phyloP scores from a whole-genome alignment of 2,797 vertebrate genomes.

The Dallia pectoralis region DNA sequence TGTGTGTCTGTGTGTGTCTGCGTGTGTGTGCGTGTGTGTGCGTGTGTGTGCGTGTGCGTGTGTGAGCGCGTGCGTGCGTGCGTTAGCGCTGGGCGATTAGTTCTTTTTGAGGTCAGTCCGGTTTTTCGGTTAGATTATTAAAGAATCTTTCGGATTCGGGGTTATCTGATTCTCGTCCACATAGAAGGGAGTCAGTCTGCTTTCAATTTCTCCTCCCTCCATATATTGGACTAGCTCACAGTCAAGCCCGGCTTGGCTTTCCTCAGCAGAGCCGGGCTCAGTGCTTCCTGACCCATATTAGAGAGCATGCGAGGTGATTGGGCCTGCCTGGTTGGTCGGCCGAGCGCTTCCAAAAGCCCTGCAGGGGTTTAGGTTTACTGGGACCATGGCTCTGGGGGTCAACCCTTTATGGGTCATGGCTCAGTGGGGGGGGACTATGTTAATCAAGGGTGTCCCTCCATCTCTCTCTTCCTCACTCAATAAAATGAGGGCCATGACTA shows the following conservation, averaged over 20 bases:
- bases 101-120: no score
- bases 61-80: neutral
- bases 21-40: no score
- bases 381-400: slow-evolving; percentile 36
- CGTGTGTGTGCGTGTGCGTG: no score
- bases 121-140: neutral
- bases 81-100: neutral
- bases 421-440: slow-evolving; percentile 6
- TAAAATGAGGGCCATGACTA: slow-evolving; percentile 29
- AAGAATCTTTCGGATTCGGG: neutral
- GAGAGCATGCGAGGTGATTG: slow-evolving; percentile 35
- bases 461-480: neutral
- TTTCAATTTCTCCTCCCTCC: slow-evolving; percentile 61
- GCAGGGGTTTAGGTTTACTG: slow-evolving; percentile 49
- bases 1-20: no score
- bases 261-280: slow-evolving; percentile 31
- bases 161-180: slow-evolving; percentile 56
- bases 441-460: neutral
- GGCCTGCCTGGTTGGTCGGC: slow-evolving; percentile 17
- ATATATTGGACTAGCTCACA: slow-evolving; percentile 36
- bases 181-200: slow-evolving; percentile 47
- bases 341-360: slow-evolving; percentile 22
- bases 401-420: slow-evolving; percentile 30
- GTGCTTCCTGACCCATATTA: slow-evolving; percentile 55
- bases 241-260: slow-evolving; percentile 31